These are phyloP conservation scores for Drosophila busckii DNA, from an alignment of 1,140 invertebrate genomes.

Conservation along the genomic window DNA sequence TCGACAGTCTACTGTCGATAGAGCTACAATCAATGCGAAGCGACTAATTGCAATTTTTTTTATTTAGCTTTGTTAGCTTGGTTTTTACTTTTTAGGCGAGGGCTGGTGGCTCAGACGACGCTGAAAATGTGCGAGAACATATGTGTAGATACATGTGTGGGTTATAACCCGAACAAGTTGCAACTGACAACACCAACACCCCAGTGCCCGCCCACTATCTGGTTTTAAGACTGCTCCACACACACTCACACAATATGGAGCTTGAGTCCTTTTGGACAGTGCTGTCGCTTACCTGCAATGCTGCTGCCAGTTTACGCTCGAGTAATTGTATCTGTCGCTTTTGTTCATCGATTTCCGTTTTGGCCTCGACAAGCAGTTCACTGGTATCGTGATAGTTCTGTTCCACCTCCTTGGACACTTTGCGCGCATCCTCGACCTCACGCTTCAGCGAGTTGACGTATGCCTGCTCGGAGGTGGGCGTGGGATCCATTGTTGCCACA, in stretches of 20 bases:
- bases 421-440: conserved; percentile 87
- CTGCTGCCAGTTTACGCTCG: conserved; percentile 85
- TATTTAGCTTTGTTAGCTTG: conserved; percentile 40
- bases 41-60: conserved; percentile 55
- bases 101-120: conserved; percentile 36
- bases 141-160: conserved; percentile 8
- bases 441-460: conserved; percentile 85
- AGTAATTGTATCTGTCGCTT: conserved; percentile 86
- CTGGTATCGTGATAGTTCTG: conserved; percentile 87
- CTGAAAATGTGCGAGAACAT: conserved; percentile 59
- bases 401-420: conserved; percentile 88
- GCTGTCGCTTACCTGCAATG: conserved; percentile 80
- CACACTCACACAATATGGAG: not conserved
- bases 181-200: conserved; percentile 39
- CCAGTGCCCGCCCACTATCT: too few species aligned
- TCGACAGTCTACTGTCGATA: not conserved
- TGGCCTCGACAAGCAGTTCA: conserved; percentile 87
- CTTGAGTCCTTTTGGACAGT: not conserved
- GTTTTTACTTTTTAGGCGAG: conserved; percentile 39
- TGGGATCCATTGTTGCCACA: conserved; percentile 75
- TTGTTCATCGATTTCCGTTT: conserved; percentile 88
- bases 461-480: conserved; percentile 80
- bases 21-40: conserved; percentile 27
- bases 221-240: conserved; percentile 10
- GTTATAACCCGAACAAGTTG: conserved; percentile 7